Base-by-base conservation (phyloP, 2,113 vertebrate species). In the Oenanthe oenanthe region DNA sequence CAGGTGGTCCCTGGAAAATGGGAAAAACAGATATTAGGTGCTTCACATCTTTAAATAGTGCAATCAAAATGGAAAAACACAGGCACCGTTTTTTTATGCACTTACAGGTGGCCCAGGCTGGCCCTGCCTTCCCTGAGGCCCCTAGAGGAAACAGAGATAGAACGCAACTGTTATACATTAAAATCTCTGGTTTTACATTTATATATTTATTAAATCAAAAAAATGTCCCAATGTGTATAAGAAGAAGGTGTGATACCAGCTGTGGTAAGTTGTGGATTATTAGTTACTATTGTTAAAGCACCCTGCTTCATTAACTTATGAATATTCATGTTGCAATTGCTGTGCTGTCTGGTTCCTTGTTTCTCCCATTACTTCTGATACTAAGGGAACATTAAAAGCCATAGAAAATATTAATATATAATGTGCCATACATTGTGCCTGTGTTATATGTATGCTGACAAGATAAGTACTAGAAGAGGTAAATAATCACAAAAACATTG, bases 31-130 rank as follows among this genome's bases (percentile, higher is more conserved):
- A 2, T 83, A 85, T 92, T 94, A 93, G 75, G 42, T 38, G 36
- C 34, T 85, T 81, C 62, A 71, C 13, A 14, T 18, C 50, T 85
- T 58, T 36, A 63, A 67, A 67, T 31, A 48, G 93, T 47, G 28
- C 15, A 93, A 58, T 13, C 17, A 75, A 53, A 86, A 56, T 4
- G 1, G 45, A 78, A 88, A 36, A 73, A 70, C 57, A 62, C 28
- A 85, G 31, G 29, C 12, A 66, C 60, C 56, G 12, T 6, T 78
- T 62, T 62, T 70, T 67, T 18, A 38, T 26, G 42, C 18, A 98
- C 99, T 98, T 97, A 99, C 99, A 93, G 98, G 98, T 82, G 97
- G 99, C 45, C 99, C 99, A 92, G 99, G 98, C 91, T 91, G 98
- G 81, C 99, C 99, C 81, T 91, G 97, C 57, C 97, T 98, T 94